phyloP scores from a whole-genome alignment of 2,113 vertebrate genomes.

The Podarcis muralis region DNA sequence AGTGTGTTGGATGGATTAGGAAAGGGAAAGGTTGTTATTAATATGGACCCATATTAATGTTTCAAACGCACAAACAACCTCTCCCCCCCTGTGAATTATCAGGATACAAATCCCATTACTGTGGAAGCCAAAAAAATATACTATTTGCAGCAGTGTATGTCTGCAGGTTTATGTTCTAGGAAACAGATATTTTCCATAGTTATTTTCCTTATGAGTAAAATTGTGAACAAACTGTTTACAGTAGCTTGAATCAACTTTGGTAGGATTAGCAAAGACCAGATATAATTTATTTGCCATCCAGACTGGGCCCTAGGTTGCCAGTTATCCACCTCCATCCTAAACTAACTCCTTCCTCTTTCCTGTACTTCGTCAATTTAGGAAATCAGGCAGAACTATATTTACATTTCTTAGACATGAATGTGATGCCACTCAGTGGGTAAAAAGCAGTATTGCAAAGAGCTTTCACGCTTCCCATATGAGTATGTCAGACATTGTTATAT shows the following conservation, averaged over 20 bases:
- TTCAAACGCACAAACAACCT: too few species aligned
- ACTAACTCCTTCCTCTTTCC: neutral
- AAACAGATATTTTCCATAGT: neutral
- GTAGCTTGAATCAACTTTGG: neutral
- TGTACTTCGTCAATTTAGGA: neutral
- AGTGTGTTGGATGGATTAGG: too few species aligned
- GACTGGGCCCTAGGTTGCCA: neutral
- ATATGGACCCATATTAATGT: too few species aligned
- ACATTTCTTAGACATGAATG: conserved; percentile 34
- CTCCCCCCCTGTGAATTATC: too few species aligned
- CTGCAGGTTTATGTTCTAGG: neutral
- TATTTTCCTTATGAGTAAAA: neutral
- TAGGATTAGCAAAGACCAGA: neutral
- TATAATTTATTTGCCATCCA: neutral
- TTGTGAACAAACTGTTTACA: neutral
- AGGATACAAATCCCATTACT: neutral
- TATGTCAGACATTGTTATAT: accelerated
- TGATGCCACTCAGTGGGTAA: conserved; percentile 62
- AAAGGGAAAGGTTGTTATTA: too few species aligned
- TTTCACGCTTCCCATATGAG: accelerated
- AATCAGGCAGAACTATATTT: neutral
- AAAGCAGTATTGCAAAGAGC: conserved; percentile 58
- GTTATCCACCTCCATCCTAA: neutral
- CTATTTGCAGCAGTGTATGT: neutral
- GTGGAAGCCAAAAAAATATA: neutral